Evolutionary conservation across 2,888 invertebrate species (phyloP).

Genomic region (Copidosoma aretas): DNA sequence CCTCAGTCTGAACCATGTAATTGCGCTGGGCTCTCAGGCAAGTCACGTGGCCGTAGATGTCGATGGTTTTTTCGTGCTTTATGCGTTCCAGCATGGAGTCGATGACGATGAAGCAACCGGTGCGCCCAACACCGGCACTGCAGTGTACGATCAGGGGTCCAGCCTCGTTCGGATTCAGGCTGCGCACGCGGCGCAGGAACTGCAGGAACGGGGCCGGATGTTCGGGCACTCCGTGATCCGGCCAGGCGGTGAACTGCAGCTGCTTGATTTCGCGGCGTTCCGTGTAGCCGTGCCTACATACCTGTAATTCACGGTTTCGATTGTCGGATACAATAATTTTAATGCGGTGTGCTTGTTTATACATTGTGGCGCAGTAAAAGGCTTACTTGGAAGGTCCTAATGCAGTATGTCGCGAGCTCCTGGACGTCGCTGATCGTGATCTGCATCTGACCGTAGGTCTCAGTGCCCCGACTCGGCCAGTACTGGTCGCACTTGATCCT

Average conservation of each 20-base stretch:
- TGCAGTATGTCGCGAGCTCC: constrained; percentile 97
- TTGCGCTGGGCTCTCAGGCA: constrained; percentile 96
- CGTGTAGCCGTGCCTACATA: constrained; percentile 78
- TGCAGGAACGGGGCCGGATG: constrained; percentile 98
- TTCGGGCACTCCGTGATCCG: constrained; percentile 98
- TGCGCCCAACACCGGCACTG: constrained; percentile 86
- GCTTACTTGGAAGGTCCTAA: constrained; percentile 86
- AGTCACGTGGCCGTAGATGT: constrained; percentile 99
- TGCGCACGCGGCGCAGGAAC: constrained; percentile 91
- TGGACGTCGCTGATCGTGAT: constrained; percentile 94
- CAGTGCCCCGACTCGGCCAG: constrained; percentile 95
- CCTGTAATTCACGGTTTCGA: constrained; percentile 63
- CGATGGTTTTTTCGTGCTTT: constrained; percentile 96
- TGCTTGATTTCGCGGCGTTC: constrained; percentile 96
- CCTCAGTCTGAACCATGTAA: constrained; percentile 99
- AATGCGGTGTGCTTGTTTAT: no score
- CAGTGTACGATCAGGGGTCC: constrained; percentile 97
- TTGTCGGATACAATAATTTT: not conserved
- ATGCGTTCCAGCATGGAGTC: constrained; percentile 98
- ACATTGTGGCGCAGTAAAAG: not conserved
- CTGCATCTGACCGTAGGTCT: constrained; percentile 94
- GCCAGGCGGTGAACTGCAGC: constrained; percentile 99
- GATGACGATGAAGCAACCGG: constrained; percentile 98
- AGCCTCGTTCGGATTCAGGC: constrained; percentile 87
- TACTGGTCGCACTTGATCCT: constrained; percentile 97